Conservation (phyloP, 1,140 invertebrate genomes). For the Amyelois transitella region DNA sequence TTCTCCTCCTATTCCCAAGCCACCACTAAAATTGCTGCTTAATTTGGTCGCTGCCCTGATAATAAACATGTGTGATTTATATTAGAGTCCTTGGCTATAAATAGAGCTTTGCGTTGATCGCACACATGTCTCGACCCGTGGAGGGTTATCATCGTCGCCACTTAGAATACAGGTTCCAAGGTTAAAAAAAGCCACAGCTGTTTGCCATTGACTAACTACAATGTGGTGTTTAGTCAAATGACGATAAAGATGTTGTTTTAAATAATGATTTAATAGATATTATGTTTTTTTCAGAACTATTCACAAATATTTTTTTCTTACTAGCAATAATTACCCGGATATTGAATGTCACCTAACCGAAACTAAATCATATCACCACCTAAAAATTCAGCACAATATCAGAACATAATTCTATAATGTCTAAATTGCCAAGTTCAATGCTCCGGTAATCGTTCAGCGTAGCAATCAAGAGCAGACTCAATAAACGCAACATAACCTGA, state of each 20-base stretch:
- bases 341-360: no score
- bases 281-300: no score
- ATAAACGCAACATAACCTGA: conserved; percentile 52
- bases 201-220: conserved; percentile 1
- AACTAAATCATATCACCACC: no score
- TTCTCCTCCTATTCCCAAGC: not conserved
- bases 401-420: conserved; percentile 4
- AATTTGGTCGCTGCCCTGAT: not conserved
- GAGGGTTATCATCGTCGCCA: conserved; percentile 33
- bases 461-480: conserved; percentile 41
- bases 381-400: conserved; percentile 9
- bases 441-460: conserved; percentile 39
- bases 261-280: not conserved
- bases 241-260: not conserved
- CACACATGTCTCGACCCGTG: conserved; percentile 37
- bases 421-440: conserved; percentile 50
- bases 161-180: conserved; percentile 35
- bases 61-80: not conserved
- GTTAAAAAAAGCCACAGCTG: conserved; percentile 40
- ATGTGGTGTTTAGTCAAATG: not conserved
- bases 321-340: no score
- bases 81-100: conserved; percentile 21
- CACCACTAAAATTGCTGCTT: not conserved
- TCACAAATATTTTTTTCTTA: no score
- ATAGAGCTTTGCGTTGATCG: conserved; percentile 45